Evolutionary conservation across 2,113 vertebrate genomes (phyloP).

Genomic region (Delphinapterus leucas): DNA sequence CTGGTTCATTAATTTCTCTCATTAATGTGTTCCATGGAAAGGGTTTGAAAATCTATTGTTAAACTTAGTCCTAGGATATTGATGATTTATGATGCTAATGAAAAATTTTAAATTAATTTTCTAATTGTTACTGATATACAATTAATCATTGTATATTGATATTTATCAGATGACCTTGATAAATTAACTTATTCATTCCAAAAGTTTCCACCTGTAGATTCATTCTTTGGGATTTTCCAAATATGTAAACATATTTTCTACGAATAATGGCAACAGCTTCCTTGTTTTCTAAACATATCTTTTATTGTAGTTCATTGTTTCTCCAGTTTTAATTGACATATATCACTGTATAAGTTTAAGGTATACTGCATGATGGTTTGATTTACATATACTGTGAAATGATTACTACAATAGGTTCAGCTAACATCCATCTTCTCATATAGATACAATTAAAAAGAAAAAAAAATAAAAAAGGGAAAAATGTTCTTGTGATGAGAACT

Average conservation of each 20-base stretch:
- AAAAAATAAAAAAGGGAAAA: background rate
- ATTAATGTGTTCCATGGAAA: background rate
- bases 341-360: background rate
- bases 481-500: background rate
- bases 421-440: background rate
- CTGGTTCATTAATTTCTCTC: background rate
- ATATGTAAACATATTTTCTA: background rate
- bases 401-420: background rate
- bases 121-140: background rate
- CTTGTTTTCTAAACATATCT: background rate
- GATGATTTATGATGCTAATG: background rate
- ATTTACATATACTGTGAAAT: background rate
- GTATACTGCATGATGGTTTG: too few relatives aligned
- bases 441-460: background rate
- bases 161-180: background rate
- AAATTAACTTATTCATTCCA: background rate
- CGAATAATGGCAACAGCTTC: background rate
- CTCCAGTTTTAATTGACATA: background rate
- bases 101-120: conserved; percentile 14
- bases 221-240: background rate
- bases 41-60: background rate
- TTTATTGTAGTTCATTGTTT: background rate
- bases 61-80: background rate
- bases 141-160: background rate
- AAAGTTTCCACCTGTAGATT: background rate